These are phyloP conservation scores for Bradynema listronoti DNA, from an alignment of 1,140 invertebrate genomes.

Conservation along the genomic window DNA sequence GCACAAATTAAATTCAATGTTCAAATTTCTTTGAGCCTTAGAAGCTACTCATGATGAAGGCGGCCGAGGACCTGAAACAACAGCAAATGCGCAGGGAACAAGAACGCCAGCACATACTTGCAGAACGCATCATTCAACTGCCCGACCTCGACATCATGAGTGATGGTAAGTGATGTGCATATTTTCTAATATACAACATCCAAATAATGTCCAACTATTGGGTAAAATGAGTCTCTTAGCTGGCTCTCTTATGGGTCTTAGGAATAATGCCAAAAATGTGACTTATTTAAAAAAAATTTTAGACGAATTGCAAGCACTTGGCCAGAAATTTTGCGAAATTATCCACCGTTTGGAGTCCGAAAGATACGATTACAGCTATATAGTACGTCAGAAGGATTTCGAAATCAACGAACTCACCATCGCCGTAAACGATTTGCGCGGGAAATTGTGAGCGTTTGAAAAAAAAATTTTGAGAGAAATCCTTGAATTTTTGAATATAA, in stretches of 20 bases:
- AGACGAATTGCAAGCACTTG: slow-evolving; percentile 85
- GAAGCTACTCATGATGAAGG: slow-evolving; percentile 95
- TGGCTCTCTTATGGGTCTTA: too few relatives aligned
- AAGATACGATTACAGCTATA: slow-evolving; percentile 95
- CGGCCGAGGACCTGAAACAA: slow-evolving; percentile 96
- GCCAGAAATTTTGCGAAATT: slow-evolving; percentile 83
- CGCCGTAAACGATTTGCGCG: slow-evolving; percentile 97
- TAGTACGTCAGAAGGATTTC: slow-evolving; percentile 83
- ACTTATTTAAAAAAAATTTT: not conserved
- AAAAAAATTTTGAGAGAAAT: too few relatives aligned
- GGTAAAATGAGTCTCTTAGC: too few relatives aligned
- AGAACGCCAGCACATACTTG: slow-evolving; percentile 90
- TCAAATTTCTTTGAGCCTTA: slow-evolving; percentile 34
- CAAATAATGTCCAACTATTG: too few relatives aligned
- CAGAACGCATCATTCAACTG: slow-evolving; percentile 67
- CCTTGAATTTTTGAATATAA: too few relatives aligned
- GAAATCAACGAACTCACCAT: slow-evolving; percentile 97
- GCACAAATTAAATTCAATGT: not conserved
- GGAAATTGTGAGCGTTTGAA: slow-evolving; percentile 66
- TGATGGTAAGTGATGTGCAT: not conserved
- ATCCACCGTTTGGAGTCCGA: slow-evolving; percentile 81
- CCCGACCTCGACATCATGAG: slow-evolving; percentile 28
- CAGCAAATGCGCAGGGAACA: slow-evolving; percentile 95
- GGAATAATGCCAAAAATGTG: too few relatives aligned
- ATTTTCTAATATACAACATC: not conserved